Percentiles rank a stretch among this genome's conserved stretches.
phyloP scores from a whole-genome alignment of 2,797 vertebrate species.

The Caiman crocodilus region DNA sequence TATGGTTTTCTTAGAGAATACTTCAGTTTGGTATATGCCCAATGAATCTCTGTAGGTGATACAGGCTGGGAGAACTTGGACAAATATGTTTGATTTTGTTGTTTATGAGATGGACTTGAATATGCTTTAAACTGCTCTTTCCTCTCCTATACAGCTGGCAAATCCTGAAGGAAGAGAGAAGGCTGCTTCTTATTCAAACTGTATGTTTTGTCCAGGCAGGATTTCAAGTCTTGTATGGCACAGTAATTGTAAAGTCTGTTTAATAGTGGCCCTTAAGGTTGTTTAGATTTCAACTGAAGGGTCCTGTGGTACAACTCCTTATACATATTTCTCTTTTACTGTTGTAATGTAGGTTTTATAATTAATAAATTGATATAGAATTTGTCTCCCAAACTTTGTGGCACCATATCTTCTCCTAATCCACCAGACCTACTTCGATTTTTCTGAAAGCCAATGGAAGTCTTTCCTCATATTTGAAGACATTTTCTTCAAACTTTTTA shows the following conservation, averaged over 20 bases:
- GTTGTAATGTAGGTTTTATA: neutral
- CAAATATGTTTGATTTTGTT: neutral
- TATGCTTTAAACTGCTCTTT: constrained; percentile 31
- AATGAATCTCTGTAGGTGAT: neutral
- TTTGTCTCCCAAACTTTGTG: neutral
- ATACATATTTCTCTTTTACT: neutral
- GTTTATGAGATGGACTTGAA: constrained; percentile 19
- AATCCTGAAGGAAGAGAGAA: too few relatives aligned
- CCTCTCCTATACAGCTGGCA: constrained; percentile 50
- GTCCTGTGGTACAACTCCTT: constrained; percentile 2
- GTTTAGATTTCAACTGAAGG: constrained; percentile 48
- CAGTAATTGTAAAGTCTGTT: constrained; percentile 66
- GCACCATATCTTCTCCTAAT: neutral
- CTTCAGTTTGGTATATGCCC: constrained; percentile 6
- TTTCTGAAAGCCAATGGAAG: neutral
- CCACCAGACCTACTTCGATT: neutral
- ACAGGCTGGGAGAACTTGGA: neutral
- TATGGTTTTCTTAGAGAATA: neutral
- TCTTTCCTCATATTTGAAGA: neutral
- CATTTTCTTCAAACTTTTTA: constrained; percentile 14
- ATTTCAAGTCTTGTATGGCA: constrained; percentile 48
- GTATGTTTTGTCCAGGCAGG: constrained; percentile 11
- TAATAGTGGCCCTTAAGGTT: constrained; percentile 50
- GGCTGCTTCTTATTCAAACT: constrained; percentile 49
- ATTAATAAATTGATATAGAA: neutral